Percentiles rank a stretch among this genome's conserved stretches.
phyloP scores from a whole-genome alignment of 1,140 invertebrate genomes.

The Trachelipus rathkii region DNA sequence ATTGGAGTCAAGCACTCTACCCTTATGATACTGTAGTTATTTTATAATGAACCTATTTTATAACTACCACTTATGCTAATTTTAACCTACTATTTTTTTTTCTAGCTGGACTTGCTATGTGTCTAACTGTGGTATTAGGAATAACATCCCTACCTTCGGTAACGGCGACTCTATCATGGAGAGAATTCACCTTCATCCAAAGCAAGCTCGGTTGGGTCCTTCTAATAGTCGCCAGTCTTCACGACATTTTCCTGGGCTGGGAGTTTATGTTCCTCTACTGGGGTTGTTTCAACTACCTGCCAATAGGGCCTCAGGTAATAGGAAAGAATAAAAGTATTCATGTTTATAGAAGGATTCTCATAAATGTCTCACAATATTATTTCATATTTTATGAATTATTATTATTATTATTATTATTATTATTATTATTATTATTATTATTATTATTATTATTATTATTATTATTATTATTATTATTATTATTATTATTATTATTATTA shows the following conservation, averaged over 20 bases:
- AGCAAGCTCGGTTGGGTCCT: conserved; percentile 46
- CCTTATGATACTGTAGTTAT: too few relatives aligned
- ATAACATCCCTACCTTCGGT: conserved; percentile 46
- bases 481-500: not conserved
- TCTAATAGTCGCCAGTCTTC: conserved; percentile 37
- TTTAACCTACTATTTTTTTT: too few relatives aligned
- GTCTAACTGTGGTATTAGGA: conserved; percentile 44
- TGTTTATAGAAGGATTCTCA: not conserved
- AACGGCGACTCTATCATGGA: conserved; percentile 45
- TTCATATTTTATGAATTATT: not conserved
- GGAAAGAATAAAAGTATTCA: not conserved
- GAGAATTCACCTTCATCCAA: conserved; percentile 47
- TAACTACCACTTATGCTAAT: too few relatives aligned
- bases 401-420: not conserved
- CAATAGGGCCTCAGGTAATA: conserved; percentile 42
- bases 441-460: conserved; percentile 4
- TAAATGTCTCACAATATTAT: not conserved
- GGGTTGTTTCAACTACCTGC: conserved; percentile 43
- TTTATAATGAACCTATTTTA: too few relatives aligned
- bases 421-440: not conserved
- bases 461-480: not conserved
- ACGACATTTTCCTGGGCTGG: conserved; percentile 45
- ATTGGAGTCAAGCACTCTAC: too few relatives aligned
- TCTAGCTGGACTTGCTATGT: conserved; percentile 39
- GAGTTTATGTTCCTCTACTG: conserved; percentile 45